These are phyloP conservation scores for Resseliella maxima DNA, from an alignment of 2,888 invertebrate genomes.

Conservation along the genomic window DNA sequence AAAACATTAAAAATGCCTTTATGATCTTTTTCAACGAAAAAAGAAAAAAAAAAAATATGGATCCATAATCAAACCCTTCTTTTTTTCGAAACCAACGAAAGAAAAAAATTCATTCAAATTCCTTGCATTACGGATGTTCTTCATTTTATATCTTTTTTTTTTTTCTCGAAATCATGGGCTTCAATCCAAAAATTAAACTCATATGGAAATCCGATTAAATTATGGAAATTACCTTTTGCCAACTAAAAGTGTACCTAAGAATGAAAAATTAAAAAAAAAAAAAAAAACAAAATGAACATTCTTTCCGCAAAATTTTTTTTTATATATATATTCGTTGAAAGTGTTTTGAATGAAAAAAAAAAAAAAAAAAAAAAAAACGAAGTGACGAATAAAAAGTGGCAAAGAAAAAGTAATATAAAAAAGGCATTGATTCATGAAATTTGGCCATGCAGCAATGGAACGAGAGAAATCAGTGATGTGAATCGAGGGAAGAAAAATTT, in stretches of 20 bases:
- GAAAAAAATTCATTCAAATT: background rate
- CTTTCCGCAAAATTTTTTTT: background rate
- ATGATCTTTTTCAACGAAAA: background rate
- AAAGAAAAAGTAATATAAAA: background rate
- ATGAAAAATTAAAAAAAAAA: background rate
- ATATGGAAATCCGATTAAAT: no score
- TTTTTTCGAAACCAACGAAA: background rate
- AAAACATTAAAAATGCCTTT: background rate
- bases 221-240: background rate
- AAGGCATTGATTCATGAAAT: conserved; percentile 16
- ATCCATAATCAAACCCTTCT: background rate
- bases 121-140: background rate
- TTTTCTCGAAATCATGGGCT: no score
- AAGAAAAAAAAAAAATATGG: background rate
- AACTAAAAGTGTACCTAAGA: background rate
- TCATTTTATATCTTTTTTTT: no score
- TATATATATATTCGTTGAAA: background rate
- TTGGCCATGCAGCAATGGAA: background rate
- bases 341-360: background rate
- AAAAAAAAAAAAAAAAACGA: no score
- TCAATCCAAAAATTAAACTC: no score
- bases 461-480: background rate
- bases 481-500: conserved; percentile 34
- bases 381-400: no score
- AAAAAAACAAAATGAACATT: background rate